These are phyloP conservation scores for Heliconius hermathena DNA, from an alignment of 1,140 invertebrate species.

Conservation along the genomic window DNA sequence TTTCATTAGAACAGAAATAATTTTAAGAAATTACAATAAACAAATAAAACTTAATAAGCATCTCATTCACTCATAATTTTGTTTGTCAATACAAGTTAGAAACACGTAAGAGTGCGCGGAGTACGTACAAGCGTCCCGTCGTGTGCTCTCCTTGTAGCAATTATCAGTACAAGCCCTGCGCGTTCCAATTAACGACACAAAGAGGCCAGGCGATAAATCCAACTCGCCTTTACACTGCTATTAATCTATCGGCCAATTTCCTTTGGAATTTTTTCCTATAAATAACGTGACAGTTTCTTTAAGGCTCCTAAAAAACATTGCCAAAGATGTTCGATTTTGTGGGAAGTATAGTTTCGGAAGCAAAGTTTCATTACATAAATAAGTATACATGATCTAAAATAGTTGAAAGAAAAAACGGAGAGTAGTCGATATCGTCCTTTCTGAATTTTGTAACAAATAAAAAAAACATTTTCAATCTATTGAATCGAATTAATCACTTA, in stretches of 20 bases:
- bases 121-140: neutral
- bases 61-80: neutral
- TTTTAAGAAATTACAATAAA: too few species aligned
- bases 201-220: constrained; percentile 24
- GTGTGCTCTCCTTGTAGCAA: constrained; percentile 18
- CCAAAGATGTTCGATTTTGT: neutral
- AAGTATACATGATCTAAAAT: too few species aligned
- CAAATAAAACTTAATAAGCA: neutral
- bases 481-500: too few species aligned
- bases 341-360: neutral
- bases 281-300: constrained; percentile 2
- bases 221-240: constrained; percentile 3
- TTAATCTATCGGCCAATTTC: constrained; percentile 22
- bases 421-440: too few species aligned
- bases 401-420: too few species aligned
- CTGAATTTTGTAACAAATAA: too few species aligned
- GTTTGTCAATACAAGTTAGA: neutral
- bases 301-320: neutral
- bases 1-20: too few species aligned
- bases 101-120: neutral
- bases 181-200: constrained; percentile 20
- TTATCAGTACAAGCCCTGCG: constrained; percentile 20
- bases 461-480: too few species aligned
- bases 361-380: too few species aligned
- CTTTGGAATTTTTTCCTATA: constrained; percentile 20